Base-by-base conservation (phyloP, 2,797 vertebrate genomes). In the Ispidina picta region DNA sequence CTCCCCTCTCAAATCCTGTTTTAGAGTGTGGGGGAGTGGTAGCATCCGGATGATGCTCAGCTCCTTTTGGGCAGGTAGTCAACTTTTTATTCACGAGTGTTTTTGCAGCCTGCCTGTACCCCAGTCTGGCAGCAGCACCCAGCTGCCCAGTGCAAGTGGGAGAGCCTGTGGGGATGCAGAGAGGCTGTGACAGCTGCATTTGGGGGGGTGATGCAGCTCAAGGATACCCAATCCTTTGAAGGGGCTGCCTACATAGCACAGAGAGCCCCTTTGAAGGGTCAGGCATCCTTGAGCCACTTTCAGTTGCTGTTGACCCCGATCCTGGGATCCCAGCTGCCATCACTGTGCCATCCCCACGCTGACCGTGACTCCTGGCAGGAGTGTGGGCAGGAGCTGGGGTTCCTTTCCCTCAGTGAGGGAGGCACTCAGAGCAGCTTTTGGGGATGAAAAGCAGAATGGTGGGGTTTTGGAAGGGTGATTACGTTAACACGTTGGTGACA, bases 261-360 rank as follows among this genome's bases (percentile, higher is more conserved):
- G 54, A 18, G 37, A 70, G 76, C 39, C 20, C 63, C 75, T 87
- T 86, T 58, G 63, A 79, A 88, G 46, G 56, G 3, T 82, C 71
- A 23, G 13, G 12, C 43, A 28, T 84, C 64, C 31, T 63, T 62
- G n/a, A 83, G 68, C 35, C 3, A 20, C 64, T 75, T 48, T 41
- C 3, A 0, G 31, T 28, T 74, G 66, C 33, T 3, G 2, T 33
- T 83, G 69, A 71, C 0, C 0, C 58, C 0, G 3, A 22, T 54
- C 31, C 54, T 0, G 2, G 83, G 48, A 89, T 93, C 75, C 69
- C 74, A 59, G 86, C 74, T 64, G 65, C 60, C 2, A 3, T 35
- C 0, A 0, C 51, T 5, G 4, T 6, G 13, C 69, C 3, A 1
- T 70, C 68, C n/a, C 65, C 10, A 3, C 1, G 0, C 72, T 66